These are phyloP conservation scores for Ibycter americanus DNA, from an alignment of 2,797 vertebrate genomes.

Conservation along the genomic window DNA sequence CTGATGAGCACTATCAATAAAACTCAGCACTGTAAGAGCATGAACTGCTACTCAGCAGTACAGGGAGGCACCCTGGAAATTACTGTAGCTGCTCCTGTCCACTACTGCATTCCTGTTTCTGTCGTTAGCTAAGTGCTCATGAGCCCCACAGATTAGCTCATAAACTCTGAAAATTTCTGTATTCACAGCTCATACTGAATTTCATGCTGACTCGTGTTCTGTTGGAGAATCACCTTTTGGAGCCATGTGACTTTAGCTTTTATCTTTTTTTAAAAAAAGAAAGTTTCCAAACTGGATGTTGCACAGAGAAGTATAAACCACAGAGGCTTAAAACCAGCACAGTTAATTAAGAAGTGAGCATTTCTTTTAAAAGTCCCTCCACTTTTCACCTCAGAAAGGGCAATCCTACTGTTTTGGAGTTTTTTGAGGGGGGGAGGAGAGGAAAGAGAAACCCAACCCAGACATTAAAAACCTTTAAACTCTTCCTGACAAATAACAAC, in stretches of 20 bases:
- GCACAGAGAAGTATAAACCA: not conserved
- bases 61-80: not conserved
- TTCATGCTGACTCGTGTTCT: not conserved
- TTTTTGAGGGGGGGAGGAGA: fast-evolving
- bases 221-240: not conserved
- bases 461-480: not conserved
- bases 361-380: not conserved
- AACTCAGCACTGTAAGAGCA: not conserved
- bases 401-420: not conserved
- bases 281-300: not conserved
- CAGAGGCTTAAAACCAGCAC: not conserved
- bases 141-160: not conserved
- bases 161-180: not conserved
- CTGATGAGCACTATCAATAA: not conserved
- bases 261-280: not conserved
- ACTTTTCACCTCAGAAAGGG: not conserved
- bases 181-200: not conserved
- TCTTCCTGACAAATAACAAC: not conserved
- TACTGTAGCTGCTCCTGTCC: not conserved
- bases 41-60: not conserved
- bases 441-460: not conserved
- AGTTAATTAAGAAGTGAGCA: not conserved
- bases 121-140: not conserved
- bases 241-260: not conserved
- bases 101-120: not conserved